phyloP scores from a whole-genome alignment of 1,140 invertebrate genomes.

The Pseudomyrmex pallidus region DNA sequence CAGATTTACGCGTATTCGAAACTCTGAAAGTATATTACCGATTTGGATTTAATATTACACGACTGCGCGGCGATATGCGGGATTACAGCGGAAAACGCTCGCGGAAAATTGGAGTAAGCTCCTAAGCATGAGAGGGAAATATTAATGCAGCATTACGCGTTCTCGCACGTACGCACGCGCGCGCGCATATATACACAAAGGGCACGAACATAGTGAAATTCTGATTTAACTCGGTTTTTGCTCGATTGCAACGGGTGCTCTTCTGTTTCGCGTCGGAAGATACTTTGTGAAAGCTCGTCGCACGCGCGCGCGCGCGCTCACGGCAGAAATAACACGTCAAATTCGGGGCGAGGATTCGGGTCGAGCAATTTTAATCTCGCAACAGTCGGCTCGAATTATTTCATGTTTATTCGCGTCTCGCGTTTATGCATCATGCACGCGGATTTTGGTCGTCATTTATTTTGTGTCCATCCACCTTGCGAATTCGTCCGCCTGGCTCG shows the following conservation, averaged over 20 bases:
- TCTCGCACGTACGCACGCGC: neutral
- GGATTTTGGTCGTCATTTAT: too few relatives aligned
- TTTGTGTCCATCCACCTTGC: neutral
- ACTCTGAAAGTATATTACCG: too few relatives aligned
- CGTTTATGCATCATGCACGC: neutral
- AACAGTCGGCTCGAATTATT: slow-evolving; percentile 24
- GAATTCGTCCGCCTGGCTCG: neutral
- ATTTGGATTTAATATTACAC: too few relatives aligned
- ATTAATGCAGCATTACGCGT: neutral
- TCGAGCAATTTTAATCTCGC: slow-evolving; percentile 39
- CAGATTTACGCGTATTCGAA: too few relatives aligned
- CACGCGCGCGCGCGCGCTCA: neutral
- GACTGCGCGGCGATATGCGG: too few relatives aligned
- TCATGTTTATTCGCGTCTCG: slow-evolving; percentile 26
- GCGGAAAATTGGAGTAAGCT: neutral
- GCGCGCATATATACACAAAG: too few relatives aligned
- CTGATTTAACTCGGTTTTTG: slow-evolving; percentile 17
- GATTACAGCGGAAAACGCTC: too few relatives aligned
- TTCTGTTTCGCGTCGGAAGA: neutral
- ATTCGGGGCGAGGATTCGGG: slow-evolving; percentile 25
- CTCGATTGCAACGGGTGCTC: neutral
- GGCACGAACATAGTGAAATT: neutral
- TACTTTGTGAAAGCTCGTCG: neutral
- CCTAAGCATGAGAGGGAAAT: neutral
- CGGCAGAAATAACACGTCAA: slow-evolving; percentile 48